phyloP scores from a whole-genome alignment of 2,113 vertebrate genomes.

The Vimba vimba region DNA sequence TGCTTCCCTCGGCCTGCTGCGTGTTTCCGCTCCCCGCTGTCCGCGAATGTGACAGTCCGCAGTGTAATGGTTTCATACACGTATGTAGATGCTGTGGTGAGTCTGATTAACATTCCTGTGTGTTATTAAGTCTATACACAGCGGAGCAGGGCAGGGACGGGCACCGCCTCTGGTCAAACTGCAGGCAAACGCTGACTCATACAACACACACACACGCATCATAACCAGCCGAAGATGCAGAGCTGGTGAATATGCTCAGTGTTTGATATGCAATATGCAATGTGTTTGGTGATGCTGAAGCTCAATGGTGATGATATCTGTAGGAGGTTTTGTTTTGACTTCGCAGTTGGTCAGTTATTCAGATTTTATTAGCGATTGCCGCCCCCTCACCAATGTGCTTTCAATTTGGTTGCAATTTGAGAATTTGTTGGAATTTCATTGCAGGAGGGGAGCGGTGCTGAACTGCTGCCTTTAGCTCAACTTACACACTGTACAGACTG shows the following conservation, averaged over 20 bases:
- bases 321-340: constrained; percentile 65
- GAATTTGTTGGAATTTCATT: constrained; percentile 80
- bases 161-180: constrained; percentile 64
- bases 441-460: constrained; percentile 65
- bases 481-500: constrained; percentile 15
- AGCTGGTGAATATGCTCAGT: background rate
- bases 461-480: constrained; percentile 79
- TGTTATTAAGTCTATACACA: constrained; percentile 71
- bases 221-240: background rate
- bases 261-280: too few species aligned
- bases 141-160: constrained; percentile 58
- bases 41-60: constrained; percentile 45
- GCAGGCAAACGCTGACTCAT: constrained; percentile 63
- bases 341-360: constrained; percentile 74
- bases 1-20: constrained; percentile 7
- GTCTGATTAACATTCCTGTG: constrained; percentile 76
- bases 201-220: constrained; percentile 58
- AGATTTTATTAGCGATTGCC: constrained; percentile 78
- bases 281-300: background rate
- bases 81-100: constrained; percentile 69
- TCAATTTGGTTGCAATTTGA: constrained; percentile 85
- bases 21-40: constrained; percentile 39
- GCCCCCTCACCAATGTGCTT: constrained; percentile 80
- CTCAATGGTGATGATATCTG: background rate
- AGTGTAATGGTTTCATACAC: constrained; percentile 68